Evolutionary conservation across 2,888 invertebrate species (phyloP).

Genomic region (Dascillus cervinus): DNA sequence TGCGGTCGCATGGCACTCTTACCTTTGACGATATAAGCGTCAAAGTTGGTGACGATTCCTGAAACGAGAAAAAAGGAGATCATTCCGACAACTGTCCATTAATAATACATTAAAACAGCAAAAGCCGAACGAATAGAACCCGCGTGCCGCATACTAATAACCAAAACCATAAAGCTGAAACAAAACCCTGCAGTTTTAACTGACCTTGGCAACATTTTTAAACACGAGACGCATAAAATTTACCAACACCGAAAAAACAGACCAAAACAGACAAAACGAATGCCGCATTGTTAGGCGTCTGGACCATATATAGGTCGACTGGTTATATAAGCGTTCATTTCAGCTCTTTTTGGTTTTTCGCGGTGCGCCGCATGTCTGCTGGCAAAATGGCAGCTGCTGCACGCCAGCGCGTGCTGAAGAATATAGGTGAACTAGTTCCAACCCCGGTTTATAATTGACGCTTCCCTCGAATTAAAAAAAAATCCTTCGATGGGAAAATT

Average conservation of each 20-base stretch:
- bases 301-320: slow-evolving; percentile 39
- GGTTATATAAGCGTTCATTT: slow-evolving; percentile 25
- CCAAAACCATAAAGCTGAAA: slow-evolving; percentile 6
- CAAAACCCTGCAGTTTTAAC: slow-evolving; percentile 17
- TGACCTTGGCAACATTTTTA: slow-evolving; percentile 29
- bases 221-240: slow-evolving; percentile 24
- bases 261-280: slow-evolving; percentile 19
- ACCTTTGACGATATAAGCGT: slow-evolving; percentile 73
- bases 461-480: background rate
- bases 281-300: slow-evolving; percentile 39
- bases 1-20: slow-evolving; percentile 50
- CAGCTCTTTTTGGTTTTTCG: slow-evolving; percentile 14
- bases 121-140: too few relatives aligned
- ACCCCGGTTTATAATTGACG: slow-evolving; percentile 7
- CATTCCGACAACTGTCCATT: background rate
- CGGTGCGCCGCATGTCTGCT: slow-evolving; percentile 18
- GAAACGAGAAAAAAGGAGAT: slow-evolving; percentile 47
- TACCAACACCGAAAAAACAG: slow-evolving; percentile 20
- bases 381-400: slow-evolving; percentile 38
- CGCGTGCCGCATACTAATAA: too few relatives aligned
- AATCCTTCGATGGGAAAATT: too few relatives aligned
- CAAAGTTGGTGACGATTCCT: slow-evolving; percentile 73
- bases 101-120: background rate
- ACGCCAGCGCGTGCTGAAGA: slow-evolving; percentile 30
- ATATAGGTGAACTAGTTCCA: slow-evolving; percentile 31